Conservation (phyloP, 2,888 invertebrate species). For the Synanthedon formicaeformis region DNA sequence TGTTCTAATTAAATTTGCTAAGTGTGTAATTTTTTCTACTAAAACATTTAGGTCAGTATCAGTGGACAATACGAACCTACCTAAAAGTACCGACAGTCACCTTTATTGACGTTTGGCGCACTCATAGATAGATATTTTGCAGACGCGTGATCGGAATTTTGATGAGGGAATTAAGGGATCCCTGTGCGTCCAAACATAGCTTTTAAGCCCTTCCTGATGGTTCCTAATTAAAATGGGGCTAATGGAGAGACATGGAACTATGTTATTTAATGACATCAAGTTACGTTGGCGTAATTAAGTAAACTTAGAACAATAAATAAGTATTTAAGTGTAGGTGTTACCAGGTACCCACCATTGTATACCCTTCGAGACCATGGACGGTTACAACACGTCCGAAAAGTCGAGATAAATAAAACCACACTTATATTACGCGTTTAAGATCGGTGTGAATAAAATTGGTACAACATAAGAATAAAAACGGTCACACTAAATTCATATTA, state of each 20-base stretch:
- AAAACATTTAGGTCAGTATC: too few species aligned
- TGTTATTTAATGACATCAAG: slow-evolving; percentile 20
- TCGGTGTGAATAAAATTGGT: too few species aligned
- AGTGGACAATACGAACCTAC: too few species aligned
- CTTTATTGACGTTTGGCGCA: slow-evolving; percentile 42
- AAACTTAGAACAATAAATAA: not conserved
- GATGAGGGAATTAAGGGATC: slow-evolving; percentile 46
- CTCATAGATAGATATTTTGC: slow-evolving; percentile 50
- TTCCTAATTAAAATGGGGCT: slow-evolving; percentile 45
- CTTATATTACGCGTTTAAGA: too few species aligned
- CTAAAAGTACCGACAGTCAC: slow-evolving; percentile 4
- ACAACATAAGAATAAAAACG: too few species aligned
- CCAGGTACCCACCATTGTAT: too few species aligned
- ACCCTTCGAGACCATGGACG: too few species aligned
- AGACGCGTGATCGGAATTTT: slow-evolving; percentile 52
- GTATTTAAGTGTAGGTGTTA: not conserved
- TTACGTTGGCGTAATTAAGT: not conserved
- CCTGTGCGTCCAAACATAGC: slow-evolving; percentile 38
- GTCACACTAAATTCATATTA: too few species aligned
- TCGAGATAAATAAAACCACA: too few species aligned
- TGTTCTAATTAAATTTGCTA: too few species aligned
- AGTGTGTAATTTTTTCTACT: too few species aligned
- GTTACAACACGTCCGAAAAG: too few species aligned
- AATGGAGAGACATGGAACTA: slow-evolving; percentile 43
- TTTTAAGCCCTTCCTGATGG: slow-evolving; percentile 34